phyloP scores from a whole-genome alignment of 2,113 vertebrate species.

The Mobula birostris region DNA sequence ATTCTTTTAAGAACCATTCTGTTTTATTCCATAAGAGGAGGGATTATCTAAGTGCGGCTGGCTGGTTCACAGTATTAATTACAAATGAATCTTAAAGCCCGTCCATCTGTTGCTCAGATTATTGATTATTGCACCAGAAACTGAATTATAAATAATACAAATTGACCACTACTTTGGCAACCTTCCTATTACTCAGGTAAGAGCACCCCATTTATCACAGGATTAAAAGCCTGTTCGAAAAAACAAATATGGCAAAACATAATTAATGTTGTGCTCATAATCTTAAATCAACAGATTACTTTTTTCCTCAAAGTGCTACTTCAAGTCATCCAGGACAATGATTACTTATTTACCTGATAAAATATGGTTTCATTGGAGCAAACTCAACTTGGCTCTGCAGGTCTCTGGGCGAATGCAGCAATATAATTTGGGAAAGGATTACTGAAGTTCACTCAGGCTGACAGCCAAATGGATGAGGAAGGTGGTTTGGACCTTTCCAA shows the following conservation, averaged over 20 bases:
- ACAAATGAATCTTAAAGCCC: neutral
- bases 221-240: constrained; percentile 58
- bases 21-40: neutral
- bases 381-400: constrained; percentile 69
- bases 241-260: constrained; percentile 51
- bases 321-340: constrained; percentile 74
- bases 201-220: constrained; percentile 50
- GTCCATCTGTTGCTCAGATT: neutral
- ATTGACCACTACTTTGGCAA: constrained; percentile 53
- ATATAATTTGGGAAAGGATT: constrained; percentile 79
- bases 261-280: constrained; percentile 60
- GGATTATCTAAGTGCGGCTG: neutral
- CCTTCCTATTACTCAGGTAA: constrained; percentile 50
- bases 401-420: constrained; percentile 76
- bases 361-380: constrained; percentile 78
- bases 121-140: constrained; percentile 33
- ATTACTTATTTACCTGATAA: constrained; percentile 78
- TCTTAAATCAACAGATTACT: constrained; percentile 62
- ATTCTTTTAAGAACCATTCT: neutral
- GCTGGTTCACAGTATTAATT: neutral
- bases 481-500: constrained; percentile 59
- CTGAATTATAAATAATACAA: constrained; percentile 47
- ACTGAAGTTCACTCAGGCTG: constrained; percentile 67
- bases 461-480: constrained; percentile 79
- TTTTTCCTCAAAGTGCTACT: constrained; percentile 56